These are phyloP conservation scores for Halcyon senegalensis DNA, from an alignment of 2,113 vertebrate species.

Conservation along the genomic window DNA sequence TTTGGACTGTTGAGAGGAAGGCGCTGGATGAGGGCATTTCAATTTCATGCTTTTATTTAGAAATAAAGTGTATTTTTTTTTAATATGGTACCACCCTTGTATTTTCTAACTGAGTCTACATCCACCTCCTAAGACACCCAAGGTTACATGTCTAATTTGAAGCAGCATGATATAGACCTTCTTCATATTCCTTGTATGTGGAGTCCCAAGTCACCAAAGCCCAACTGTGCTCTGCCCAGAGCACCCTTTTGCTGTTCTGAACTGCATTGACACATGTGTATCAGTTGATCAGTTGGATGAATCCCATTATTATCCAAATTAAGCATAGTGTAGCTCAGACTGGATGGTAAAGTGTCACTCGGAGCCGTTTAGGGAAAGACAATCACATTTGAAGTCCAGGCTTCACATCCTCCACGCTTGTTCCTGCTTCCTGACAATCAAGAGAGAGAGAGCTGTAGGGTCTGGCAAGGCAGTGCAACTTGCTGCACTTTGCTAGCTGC, in stretches of 20 bases:
- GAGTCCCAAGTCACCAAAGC: background rate
- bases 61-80: background rate
- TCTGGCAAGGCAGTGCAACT: slow-evolving; percentile 10
- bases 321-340: background rate
- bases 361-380: background rate
- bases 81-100: background rate
- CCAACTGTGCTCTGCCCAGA: background rate
- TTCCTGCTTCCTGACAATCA: background rate
- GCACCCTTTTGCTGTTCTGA: background rate
- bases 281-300: background rate
- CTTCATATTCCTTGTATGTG: background rate
- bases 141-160: background rate
- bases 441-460: background rate
- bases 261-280: background rate
- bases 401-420: background rate
- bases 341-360: background rate
- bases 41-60: background rate
- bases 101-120: background rate
- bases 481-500: slow-evolving; percentile 44
- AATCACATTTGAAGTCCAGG: background rate
- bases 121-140: background rate
- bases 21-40: background rate
- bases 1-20: background rate
- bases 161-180: background rate
- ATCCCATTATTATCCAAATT: background rate